phyloP scores from a whole-genome alignment of 2,888 invertebrate species.

The Brachylomia viminalis region DNA sequence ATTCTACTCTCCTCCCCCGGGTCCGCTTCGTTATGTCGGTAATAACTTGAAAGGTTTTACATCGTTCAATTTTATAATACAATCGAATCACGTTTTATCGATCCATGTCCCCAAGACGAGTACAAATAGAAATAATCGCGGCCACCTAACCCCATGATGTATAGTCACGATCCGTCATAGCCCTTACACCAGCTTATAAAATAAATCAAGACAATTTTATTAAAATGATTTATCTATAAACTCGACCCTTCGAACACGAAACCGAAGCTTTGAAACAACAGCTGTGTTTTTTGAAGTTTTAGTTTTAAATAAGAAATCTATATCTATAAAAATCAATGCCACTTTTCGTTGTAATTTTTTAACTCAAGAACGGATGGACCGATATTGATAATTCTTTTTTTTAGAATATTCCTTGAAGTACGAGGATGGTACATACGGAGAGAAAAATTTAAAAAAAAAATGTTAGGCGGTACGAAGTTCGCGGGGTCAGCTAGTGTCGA shows the following conservation, averaged over 20 bases:
- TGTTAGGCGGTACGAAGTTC: no score
- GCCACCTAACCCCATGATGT: conserved; percentile 65
- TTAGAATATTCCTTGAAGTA: no score
- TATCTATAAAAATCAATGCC: no score
- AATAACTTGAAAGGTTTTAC: conserved; percentile 43
- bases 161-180: conserved; percentile 72
- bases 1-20: conserved; percentile 3
- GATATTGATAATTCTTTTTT: no score
- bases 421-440: no score
- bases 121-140: conserved; percentile 43
- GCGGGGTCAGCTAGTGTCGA: no score
- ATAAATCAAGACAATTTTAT: conserved; percentile 67
- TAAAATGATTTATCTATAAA: conserved; percentile 70
- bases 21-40: conserved; percentile 25
- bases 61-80: conserved; percentile 26
- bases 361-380: no score
- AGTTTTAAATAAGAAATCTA: conserved; percentile 29
- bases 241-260: conserved; percentile 55
- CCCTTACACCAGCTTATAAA: conserved; percentile 66
- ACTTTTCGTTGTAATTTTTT: no score
- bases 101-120: conserved; percentile 24
- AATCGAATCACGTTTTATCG: conserved; percentile 49
- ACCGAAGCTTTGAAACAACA: conserved; percentile 34
- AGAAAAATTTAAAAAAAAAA: no score
- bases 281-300: conserved; percentile 32